Conservation (phyloP, 64 coral and sea anemone species). For the Montipora cactus region DNA sequence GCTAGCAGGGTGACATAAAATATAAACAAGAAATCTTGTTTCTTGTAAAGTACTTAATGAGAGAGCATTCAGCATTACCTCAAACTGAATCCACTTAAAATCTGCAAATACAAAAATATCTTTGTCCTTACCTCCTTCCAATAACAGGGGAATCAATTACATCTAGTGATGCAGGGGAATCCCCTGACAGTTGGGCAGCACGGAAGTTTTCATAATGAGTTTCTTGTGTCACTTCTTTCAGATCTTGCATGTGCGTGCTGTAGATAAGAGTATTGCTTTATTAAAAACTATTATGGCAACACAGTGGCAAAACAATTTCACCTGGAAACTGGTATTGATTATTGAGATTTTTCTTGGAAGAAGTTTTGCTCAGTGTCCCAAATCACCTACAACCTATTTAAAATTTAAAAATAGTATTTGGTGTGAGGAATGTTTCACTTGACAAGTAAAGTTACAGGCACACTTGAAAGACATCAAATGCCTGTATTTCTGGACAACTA, state of each 20-base stretch:
- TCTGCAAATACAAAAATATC: background rate
- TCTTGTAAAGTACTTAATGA: no score
- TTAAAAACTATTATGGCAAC: background rate
- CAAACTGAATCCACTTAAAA: background rate
- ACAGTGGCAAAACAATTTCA: background rate
- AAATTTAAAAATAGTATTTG: no score
- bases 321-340: no score
- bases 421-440: no score
- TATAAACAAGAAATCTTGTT: no score
- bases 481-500: no score
- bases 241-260: conserved; percentile 98
- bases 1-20: no score
- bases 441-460: no score
- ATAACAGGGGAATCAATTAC: conserved; percentile 38
- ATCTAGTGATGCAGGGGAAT: background rate
- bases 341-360: no score
- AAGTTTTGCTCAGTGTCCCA: no score
- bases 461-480: no score
- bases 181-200: conserved; percentile 74
- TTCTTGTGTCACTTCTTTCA: conserved; percentile 97
- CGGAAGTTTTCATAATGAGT: conserved; percentile 98
- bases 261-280: background rate
- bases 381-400: no score
- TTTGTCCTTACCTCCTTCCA: conserved; percentile 20
- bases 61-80: background rate